Evolutionary conservation across 2,888 invertebrate species (phyloP).

Genomic region (Empis livida): DNA sequence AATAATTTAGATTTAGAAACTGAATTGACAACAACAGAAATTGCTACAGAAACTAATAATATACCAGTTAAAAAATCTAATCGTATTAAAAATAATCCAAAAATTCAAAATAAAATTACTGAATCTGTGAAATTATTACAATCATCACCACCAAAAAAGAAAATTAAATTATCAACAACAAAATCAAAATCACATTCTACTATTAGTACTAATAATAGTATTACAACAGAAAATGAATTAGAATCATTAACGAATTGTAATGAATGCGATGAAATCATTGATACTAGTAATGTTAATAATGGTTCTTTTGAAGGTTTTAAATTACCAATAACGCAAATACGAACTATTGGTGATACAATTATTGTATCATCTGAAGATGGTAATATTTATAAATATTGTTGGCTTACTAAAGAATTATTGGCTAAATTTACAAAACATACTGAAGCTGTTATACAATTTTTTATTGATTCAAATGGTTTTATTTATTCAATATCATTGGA

Average conservation of each 20-base stretch:
- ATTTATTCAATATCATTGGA: conserved; percentile 32
- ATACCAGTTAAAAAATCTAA: no score
- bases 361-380: conserved; percentile 33
- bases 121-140: no score
- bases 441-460: conserved; percentile 31
- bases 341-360: conserved; percentile 22
- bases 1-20: not conserved
- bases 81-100: no score
- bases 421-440: conserved; percentile 29
- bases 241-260: not conserved
- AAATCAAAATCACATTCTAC: not conserved
- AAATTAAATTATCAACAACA: not conserved
- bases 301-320: conserved; percentile 21
- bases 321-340: conserved; percentile 27
- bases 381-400: conserved; percentile 28
- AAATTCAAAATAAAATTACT: no score
- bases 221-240: not conserved
- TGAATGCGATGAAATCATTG: conserved; percentile 1
- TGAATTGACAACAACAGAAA: conserved; percentile 14
- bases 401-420: conserved; percentile 22
- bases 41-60: not conserved
- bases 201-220: no score
- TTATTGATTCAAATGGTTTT: conserved; percentile 18
- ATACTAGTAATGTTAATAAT: conserved; percentile 16
- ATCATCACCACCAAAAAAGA: no score